Evolutionary conservation across 2,113 vertebrate species (phyloP).

Genomic region (Hepsetus odoe): DNA sequence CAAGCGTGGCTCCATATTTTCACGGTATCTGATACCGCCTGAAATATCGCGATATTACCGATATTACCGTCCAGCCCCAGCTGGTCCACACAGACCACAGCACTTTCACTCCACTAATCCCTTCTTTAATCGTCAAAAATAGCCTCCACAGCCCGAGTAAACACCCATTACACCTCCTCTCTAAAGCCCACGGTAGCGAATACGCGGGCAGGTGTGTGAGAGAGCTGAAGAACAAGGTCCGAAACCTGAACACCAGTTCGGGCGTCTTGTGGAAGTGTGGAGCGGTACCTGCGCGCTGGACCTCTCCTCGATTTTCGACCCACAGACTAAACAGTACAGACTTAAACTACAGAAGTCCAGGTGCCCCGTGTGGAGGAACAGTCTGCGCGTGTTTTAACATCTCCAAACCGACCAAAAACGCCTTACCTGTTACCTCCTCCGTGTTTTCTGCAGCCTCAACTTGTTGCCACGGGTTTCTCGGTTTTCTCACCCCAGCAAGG

Average conservation of each 20-base stretch:
- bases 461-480: conserved; percentile 6
- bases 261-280: too few species aligned
- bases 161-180: neutral
- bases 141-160: neutral
- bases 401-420: neutral
- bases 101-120: conserved; percentile 1
- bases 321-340: neutral
- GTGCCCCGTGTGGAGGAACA: too few species aligned
- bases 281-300: too few species aligned
- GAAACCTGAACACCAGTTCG: too few species aligned
- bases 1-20: too few species aligned
- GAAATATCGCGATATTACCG: too few species aligned
- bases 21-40: too few species aligned
- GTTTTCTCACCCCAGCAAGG: neutral
- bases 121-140: too few species aligned
- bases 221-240: neutral
- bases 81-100: neutral
- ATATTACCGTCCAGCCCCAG: too few species aligned
- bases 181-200: neutral
- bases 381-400: neutral
- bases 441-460: conserved; percentile 16
- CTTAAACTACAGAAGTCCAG: neutral
- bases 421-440: neutral
- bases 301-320: too few species aligned
- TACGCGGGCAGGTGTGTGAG: conserved; percentile 12